Evolutionary conservation across 2,888 invertebrate species (phyloP).

Genomic region (Harmothoe impar): DNA sequence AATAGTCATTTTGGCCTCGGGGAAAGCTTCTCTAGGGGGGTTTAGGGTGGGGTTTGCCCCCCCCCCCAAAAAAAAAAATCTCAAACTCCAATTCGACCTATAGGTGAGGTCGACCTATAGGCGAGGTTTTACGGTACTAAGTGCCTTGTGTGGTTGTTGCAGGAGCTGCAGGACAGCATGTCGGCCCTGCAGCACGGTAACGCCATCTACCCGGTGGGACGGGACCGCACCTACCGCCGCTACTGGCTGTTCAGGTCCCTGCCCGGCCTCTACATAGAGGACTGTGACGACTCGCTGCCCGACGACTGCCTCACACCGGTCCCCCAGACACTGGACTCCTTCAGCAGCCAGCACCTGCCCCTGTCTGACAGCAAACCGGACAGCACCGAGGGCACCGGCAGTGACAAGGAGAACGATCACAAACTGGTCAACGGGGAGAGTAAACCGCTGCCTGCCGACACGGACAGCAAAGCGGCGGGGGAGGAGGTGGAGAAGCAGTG

Average conservation of each 20-base stretch:
- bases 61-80: too few relatives aligned
- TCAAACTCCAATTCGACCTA: too few relatives aligned
- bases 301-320: conserved; percentile 69
- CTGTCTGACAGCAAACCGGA: neutral
- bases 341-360: conserved; percentile 60
- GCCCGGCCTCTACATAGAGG: conserved; percentile 93
- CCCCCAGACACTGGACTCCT: conserved; percentile 16
- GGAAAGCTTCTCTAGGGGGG: too few relatives aligned
- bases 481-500: neutral
- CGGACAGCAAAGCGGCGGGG: neutral
- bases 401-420: conserved; percentile 86
- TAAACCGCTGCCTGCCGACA: neutral
- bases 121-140: too few relatives aligned
- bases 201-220: conserved; percentile 86
- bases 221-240: conserved; percentile 92
- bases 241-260: conserved; percentile 92
- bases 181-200: conserved; percentile 76
- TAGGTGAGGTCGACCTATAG: too few relatives aligned
- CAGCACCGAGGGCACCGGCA: conserved; percentile 84
- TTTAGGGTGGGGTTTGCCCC: too few relatives aligned
- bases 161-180: conserved; percentile 76
- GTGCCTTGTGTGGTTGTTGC: too few relatives aligned
- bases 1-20: too few relatives aligned
- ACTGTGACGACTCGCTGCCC: conserved; percentile 84
- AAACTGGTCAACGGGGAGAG: conserved; percentile 66